Evolutionary conservation across 2,888 invertebrate genomes (phyloP).

Genomic region (Quadroppia sp.): DNA sequence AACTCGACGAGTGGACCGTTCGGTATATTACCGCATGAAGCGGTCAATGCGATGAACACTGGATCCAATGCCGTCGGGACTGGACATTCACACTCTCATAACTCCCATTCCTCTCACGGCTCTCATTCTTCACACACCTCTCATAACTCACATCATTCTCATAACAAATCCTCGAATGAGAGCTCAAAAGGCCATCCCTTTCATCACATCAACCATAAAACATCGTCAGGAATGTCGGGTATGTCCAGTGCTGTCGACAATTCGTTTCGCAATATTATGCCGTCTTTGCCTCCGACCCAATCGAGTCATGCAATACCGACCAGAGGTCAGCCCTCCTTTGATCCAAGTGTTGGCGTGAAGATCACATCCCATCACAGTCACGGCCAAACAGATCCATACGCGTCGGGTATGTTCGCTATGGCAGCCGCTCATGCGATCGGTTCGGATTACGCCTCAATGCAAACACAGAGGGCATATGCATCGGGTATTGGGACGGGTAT

Average conservation of each 20-base stretch:
- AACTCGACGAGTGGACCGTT: constrained; percentile 43
- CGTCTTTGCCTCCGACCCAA: constrained; percentile 34
- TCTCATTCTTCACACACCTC: constrained; percentile 21
- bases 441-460: constrained; percentile 24
- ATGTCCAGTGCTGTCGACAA: constrained; percentile 20
- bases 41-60: constrained; percentile 41
- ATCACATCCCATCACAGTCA: constrained; percentile 11
- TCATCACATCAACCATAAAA: constrained; percentile 2
- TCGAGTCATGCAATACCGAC: constrained; percentile 13
- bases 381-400: constrained; percentile 25
- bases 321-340: constrained; percentile 17
- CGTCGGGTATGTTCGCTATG: constrained; percentile 13
- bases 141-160: constrained; percentile 34
- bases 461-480: constrained; percentile 17
- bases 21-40: constrained; percentile 46
- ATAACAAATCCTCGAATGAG: constrained; percentile 25
- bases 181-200: constrained; percentile 1
- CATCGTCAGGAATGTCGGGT: neutral
- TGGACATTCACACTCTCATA: neutral
- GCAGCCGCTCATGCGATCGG: constrained; percentile 9
- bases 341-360: constrained; percentile 9
- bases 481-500: constrained; percentile 18
- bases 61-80: neutral
- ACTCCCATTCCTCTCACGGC: neutral
- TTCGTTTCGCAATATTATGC: constrained; percentile 26